phyloP scores from a whole-genome alignment of 2,888 invertebrate genomes.

The Drosophila austrosaltans region DNA sequence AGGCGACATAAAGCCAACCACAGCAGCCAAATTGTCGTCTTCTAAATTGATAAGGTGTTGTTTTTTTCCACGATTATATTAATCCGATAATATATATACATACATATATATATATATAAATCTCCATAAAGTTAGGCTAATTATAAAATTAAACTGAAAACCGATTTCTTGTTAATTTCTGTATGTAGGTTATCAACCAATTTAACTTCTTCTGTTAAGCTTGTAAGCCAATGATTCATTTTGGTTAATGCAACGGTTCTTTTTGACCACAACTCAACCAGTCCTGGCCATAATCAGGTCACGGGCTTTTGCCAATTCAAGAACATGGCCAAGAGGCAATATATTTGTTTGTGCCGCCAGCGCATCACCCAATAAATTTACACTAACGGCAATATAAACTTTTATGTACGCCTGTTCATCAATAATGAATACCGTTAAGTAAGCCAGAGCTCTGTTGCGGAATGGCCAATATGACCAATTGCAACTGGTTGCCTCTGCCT shows the following conservation, averaged over 20 bases:
- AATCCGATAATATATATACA: too few relatives aligned
- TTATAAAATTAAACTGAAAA: too few relatives aligned
- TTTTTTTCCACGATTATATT: background rate
- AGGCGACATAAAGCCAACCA: slow-evolving; percentile 51
- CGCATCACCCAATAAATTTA: slow-evolving; percentile 60
- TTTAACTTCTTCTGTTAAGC: background rate
- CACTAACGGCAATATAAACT: slow-evolving; percentile 59
- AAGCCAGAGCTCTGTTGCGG: slow-evolving; percentile 26
- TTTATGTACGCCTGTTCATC: slow-evolving; percentile 59
- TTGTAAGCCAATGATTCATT: slow-evolving; percentile 16
- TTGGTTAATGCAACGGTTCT: slow-evolving; percentile 2
- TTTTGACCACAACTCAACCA: slow-evolving; percentile 47
- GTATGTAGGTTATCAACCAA: too few relatives aligned
- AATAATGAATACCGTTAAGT: slow-evolving; percentile 71
- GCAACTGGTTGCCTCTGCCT: slow-evolving; percentile 49
- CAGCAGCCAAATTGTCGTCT: slow-evolving; percentile 48
- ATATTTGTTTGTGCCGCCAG: slow-evolving; percentile 40
- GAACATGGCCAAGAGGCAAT: slow-evolving; percentile 44
- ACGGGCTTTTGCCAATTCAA: slow-evolving; percentile 45
- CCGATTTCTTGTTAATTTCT: too few relatives aligned
- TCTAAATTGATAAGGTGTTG: slow-evolving; percentile 53
- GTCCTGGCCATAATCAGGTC: slow-evolving; percentile 76
- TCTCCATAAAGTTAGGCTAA: too few relatives aligned
- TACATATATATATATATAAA: too few relatives aligned
- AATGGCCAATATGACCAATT: slow-evolving; percentile 62